These are phyloP conservation scores for Euleptes europaea DNA, from an alignment of 2,113 vertebrate genomes.

Conservation along the genomic window DNA sequence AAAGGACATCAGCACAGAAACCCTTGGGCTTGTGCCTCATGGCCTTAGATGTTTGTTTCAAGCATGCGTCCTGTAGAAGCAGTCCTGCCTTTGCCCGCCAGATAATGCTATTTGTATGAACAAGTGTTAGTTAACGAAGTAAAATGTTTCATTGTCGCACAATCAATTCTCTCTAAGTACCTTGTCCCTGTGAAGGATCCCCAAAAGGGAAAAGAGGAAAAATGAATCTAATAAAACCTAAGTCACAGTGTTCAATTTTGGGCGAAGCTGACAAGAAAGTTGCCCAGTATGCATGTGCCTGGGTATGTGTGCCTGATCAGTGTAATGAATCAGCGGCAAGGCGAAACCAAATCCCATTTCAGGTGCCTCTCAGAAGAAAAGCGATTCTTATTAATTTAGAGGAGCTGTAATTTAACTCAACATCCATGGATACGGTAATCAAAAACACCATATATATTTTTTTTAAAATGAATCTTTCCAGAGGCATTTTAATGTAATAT, in stretches of 20 bases:
- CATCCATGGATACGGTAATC: slow-evolving; percentile 13
- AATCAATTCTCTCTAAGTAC: slow-evolving; percentile 3
- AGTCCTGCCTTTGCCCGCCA: neutral
- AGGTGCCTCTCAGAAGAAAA: neutral
- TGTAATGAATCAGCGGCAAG: neutral
- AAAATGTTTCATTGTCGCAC: slow-evolving; percentile 1
- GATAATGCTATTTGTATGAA: neutral
- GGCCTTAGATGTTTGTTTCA: neutral
- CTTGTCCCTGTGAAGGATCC: neutral
- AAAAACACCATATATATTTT: slow-evolving; percentile 5
- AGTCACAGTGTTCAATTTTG: slow-evolving; percentile 2
- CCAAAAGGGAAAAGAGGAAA: slow-evolving; percentile 16
- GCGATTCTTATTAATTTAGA: neutral
- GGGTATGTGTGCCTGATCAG: neutral
- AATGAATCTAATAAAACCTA: slow-evolving; percentile 18
- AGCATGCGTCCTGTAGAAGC: neutral
- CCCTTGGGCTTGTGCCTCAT: no score
- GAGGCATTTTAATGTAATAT: neutral
- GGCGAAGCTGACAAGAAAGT: neutral
- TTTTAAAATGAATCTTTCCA: neutral
- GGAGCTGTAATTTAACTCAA: slow-evolving; percentile 14
- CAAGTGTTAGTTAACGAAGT: neutral
- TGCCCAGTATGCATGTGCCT: neutral
- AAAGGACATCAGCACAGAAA: no score
- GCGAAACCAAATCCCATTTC: neutral